phyloP scores from a whole-genome alignment of 2,113 vertebrate species.

The Bos indicus region DNA sequence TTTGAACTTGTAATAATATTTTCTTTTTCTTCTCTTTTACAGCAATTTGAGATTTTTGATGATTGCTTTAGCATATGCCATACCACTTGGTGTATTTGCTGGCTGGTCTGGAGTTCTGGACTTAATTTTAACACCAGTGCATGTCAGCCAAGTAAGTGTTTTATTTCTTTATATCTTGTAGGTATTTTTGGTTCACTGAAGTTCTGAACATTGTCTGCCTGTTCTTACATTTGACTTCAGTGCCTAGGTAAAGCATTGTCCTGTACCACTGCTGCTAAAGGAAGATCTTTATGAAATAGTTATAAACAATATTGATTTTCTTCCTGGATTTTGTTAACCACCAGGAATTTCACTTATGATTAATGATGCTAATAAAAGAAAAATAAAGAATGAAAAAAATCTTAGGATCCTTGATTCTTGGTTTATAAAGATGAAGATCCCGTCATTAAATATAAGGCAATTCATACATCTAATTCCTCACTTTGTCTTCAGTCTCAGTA shows the following conservation, averaged over 20 bases:
- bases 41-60: slow-evolving; percentile 97
- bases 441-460: not conserved
- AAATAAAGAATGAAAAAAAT: not conserved
- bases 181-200: slow-evolving; percentile 40
- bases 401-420: slow-evolving; percentile 4
- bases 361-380: slow-evolving; percentile 5
- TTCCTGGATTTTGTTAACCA: slow-evolving; percentile 4
- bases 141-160: slow-evolving; percentile 92
- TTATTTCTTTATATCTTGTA: slow-evolving; percentile 38
- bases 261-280: not conserved
- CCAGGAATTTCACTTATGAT: not conserved
- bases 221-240: slow-evolving; percentile 21
- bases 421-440: not conserved
- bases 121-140: slow-evolving; percentile 93
- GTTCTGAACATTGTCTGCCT: not conserved
- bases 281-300: not conserved
- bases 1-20: slow-evolving; percentile 22
- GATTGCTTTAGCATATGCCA: slow-evolving; percentile 95
- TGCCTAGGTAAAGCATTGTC: not conserved
- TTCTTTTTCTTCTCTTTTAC: slow-evolving; percentile 44
- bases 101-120: slow-evolving; percentile 97
- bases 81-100: slow-evolving; percentile 94
- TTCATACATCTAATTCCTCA: not conserved
- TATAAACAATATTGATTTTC: slow-evolving; percentile 23
- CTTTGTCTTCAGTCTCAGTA: not conserved